Evolutionary conservation across 2,113 vertebrate species (phyloP).

Genomic region (Naja naja): DNA sequence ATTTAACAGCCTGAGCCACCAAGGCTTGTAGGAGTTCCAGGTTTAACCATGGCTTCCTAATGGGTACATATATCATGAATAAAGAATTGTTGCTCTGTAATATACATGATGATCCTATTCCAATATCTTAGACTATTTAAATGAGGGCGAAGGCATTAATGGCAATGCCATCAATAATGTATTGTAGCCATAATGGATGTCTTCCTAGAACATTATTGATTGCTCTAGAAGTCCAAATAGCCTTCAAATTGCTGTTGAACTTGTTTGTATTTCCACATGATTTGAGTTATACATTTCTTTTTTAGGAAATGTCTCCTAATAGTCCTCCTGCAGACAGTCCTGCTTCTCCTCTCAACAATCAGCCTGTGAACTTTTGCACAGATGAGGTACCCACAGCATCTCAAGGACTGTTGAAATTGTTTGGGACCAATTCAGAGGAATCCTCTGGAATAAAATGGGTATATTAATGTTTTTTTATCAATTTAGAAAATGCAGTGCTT

Average conservation of each 20-base stretch:
- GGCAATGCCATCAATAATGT: background rate
- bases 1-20: too few species aligned
- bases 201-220: background rate
- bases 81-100: background rate
- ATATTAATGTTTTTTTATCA: slow-evolving; percentile 17
- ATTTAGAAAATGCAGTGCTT: background rate
- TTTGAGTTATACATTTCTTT: background rate
- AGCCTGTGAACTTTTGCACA: slow-evolving; percentile 60
- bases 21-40: background rate
- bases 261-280: background rate
- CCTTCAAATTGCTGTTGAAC: background rate
- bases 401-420: slow-evolving; percentile 87
- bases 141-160: background rate
- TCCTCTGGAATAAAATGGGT: slow-evolving; percentile 84
- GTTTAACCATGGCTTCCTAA: background rate
- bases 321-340: slow-evolving; percentile 59
- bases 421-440: slow-evolving; percentile 78
- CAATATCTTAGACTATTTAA: background rate
- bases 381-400: slow-evolving; percentile 83
- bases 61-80: background rate
- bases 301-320: slow-evolving; percentile 58
- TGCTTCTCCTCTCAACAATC: slow-evolving; percentile 38
- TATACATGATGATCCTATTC: background rate
- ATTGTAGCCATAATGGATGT: background rate
- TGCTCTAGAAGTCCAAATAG: background rate